Evolutionary conservation across 2,888 invertebrate species (phyloP), one percentile per base, ranked within the genome.

Genomic region (Seira musarum): DNA sequence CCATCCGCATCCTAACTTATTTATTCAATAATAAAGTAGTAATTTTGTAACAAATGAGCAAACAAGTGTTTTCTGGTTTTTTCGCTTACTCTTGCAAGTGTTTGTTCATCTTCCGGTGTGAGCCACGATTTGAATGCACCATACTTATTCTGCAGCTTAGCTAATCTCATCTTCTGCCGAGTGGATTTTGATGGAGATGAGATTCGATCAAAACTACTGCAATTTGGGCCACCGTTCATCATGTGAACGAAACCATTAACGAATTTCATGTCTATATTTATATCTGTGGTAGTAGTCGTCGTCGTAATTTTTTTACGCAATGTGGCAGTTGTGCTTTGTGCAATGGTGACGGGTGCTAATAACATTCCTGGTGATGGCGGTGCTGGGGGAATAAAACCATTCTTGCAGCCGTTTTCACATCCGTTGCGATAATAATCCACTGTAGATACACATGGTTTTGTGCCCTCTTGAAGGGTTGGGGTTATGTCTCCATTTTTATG

Each of bases 81-180:
- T 30, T 30, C 30, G 30, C 86, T 86, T 81, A 86, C 86, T 84
- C 86, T 83, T 17, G 85, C 85, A 49, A 86, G 73, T 22, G 86
- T 86, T 61, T 83, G 80, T 53, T 86, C 86, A 57, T 86, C 86
- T 35, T 86, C 83, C 19, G 82, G 80, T 25, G 82, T 84, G 1
- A 82, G 74, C 69, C 80, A 76, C 8, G 80, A 80, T 21, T 75
- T 82, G 24, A 82, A 82, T 40, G 30, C 73, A 35, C 81, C 81
- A 61, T 81, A 77, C 35, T 76, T 76, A 68, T 76, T 80, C 35
- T 80, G 80, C 46, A 80, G 70, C 66, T 80, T 80, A 8, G 80
- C 80, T n/a, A 80, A 60, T 30, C 80, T 17, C 10, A 80, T 80
- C 53, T 74, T 69, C n/a, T 80, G 80, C n/a, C 68, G 74, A n/a